Evolutionary conservation across 2,113 vertebrate genomes (phyloP).

Genomic region (Ctenodactylus gundi): DNA sequence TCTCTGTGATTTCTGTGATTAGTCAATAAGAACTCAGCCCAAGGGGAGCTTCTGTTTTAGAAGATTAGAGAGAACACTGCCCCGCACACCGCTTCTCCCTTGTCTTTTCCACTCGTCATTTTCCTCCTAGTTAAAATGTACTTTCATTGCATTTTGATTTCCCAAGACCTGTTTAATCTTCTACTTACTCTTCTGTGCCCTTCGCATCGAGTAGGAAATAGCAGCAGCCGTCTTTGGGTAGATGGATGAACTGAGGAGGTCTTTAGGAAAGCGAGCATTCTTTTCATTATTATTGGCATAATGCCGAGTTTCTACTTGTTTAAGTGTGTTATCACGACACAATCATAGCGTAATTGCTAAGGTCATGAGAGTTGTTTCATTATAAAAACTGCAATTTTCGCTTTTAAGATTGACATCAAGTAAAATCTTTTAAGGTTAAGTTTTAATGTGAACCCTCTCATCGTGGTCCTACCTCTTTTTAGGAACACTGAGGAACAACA

Average conservation of each 20-base stretch:
- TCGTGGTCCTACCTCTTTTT: background rate
- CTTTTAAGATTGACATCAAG: conserved; percentile 39
- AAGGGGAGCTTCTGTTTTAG: conserved; percentile 22
- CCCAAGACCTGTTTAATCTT: conserved; percentile 47
- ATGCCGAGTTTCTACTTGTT: conserved; percentile 52
- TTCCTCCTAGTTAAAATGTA: conserved; percentile 32
- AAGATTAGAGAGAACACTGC: conserved; percentile 30
- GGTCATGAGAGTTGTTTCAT: conserved; percentile 44
- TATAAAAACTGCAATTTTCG: conserved; percentile 54
- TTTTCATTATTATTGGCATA: conserved; percentile 54
- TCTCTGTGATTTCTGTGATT: conserved; percentile 17
- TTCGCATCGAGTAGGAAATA: conserved; percentile 26
- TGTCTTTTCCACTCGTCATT: background rate
- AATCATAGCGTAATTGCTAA: conserved; percentile 10
- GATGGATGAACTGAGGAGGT: background rate
- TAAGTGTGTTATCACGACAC: conserved; percentile 48
- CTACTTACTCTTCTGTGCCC: conserved; percentile 54
- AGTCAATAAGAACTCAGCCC: background rate
- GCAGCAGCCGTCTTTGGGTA: conserved; percentile 12
- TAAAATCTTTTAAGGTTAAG: conserved; percentile 51
- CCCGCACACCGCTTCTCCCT: conserved; percentile 30
- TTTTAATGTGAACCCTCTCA: background rate
- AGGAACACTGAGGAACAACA: background rate
- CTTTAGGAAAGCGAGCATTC: conserved; percentile 45
- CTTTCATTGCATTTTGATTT: conserved; percentile 52